Conservation (phyloP, 2,797 vertebrate genomes). For the Pagetopsis macropterus region DNA sequence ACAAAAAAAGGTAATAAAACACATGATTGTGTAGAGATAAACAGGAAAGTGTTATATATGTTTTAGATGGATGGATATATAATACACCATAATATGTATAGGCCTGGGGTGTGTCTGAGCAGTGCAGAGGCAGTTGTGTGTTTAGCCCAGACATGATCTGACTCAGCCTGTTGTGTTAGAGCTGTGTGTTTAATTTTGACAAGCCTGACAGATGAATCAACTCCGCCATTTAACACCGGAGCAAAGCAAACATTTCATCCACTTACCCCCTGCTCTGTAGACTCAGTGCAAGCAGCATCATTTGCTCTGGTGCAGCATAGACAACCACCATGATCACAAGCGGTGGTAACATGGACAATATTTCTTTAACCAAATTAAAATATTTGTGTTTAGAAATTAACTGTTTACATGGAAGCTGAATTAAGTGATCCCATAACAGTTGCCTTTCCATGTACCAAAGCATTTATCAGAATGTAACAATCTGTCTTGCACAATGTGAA, state of each 20-base stretch:
- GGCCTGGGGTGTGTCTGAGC: slow-evolving; percentile 13
- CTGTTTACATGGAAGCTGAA: too few species aligned
- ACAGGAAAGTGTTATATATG: background rate
- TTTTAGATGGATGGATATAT: slow-evolving; percentile 35
- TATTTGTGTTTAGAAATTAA: too few species aligned
- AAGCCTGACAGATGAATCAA: slow-evolving; percentile 69
- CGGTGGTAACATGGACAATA: too few species aligned
- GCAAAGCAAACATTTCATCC: slow-evolving; percentile 63
- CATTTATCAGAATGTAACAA: too few species aligned
- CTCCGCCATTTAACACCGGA: slow-evolving; percentile 64
- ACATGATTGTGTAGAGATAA: slow-evolving; percentile 2
- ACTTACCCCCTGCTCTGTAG: slow-evolving; percentile 51
- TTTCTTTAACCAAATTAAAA: too few species aligned
- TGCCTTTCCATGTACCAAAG: too few species aligned
- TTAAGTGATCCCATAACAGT: too few species aligned
- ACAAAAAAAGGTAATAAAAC: background rate
- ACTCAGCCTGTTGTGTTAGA: slow-evolving; percentile 53
- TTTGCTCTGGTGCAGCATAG: slow-evolving; percentile 44
- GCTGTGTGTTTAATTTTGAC: slow-evolving; percentile 63
- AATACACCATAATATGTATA: slow-evolving; percentile 35
- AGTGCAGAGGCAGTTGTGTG: slow-evolving; percentile 28
- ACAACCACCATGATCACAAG: slow-evolving; percentile 2
- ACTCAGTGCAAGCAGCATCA: slow-evolving; percentile 38
- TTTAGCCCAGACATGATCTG: slow-evolving; percentile 57
- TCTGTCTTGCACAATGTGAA: too few species aligned